Percentiles rank a stretch among this genome's conserved stretches.
Conservation (phyloP, 2,888 invertebrate genomes). For the Therioaphis trifolii region DNA sequence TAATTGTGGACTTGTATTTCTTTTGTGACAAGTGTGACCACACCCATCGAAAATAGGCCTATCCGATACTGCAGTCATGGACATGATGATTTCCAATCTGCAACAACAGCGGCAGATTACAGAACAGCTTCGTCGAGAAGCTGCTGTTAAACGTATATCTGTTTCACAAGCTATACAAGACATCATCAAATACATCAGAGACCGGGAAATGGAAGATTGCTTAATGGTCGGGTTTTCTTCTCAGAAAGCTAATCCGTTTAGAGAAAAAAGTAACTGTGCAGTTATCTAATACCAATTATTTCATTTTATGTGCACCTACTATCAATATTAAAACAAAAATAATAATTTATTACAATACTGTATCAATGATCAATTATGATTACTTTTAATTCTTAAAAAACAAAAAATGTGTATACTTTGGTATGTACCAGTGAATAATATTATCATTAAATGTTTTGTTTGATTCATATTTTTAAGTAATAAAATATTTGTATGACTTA, state of each 20-base stretch:
- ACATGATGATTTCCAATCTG: conserved; percentile 92
- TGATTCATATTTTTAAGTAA: conserved; percentile 27
- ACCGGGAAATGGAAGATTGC: conserved; percentile 93
- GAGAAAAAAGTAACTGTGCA: conserved; percentile 90
- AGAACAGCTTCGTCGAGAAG: conserved; percentile 92
- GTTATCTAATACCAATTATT: conserved; percentile 75
- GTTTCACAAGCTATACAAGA: conserved; percentile 90
- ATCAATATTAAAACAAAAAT: conserved; percentile 13
- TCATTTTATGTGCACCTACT: neutral
- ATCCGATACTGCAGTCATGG: conserved; percentile 89
- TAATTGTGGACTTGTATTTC: conserved; percentile 44
- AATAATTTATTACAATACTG: neutral
- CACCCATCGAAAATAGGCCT: conserved; percentile 79
- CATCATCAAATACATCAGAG: conserved; percentile 89
- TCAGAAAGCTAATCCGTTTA: conserved; percentile 94
- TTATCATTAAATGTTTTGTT: neutral
- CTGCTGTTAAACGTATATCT: conserved; percentile 85
- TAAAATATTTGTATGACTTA: conserved; percentile 25
- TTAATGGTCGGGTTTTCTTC: conserved; percentile 92
- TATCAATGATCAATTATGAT: conserved; percentile 26
- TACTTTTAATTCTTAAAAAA: neutral
- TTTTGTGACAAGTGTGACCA: conserved; percentile 64
- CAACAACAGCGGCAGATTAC: conserved; percentile 94
- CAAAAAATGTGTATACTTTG: neutral
- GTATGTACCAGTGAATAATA: conserved; percentile 6